Conservation (phyloP, 2,888 invertebrate genomes). For the Pherbina coryleti region DNA sequence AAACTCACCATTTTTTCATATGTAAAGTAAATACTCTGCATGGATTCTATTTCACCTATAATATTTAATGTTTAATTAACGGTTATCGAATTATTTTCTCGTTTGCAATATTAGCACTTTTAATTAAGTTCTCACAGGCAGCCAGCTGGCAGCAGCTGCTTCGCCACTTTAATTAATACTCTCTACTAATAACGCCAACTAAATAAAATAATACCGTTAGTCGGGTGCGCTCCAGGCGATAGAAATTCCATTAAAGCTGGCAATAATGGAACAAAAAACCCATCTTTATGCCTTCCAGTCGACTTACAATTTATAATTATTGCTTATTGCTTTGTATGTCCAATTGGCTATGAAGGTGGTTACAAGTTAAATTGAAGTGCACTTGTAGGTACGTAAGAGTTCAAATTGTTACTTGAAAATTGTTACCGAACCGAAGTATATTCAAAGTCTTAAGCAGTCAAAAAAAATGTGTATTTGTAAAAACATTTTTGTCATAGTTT, state of each 20-base stretch:
- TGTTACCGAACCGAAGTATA: no score
- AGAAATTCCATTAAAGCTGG: constrained; percentile 1
- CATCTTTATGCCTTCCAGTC: constrained; percentile 20
- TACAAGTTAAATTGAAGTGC: constrained; percentile 13
- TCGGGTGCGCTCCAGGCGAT: constrained; percentile 5
- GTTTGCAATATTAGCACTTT: neutral
- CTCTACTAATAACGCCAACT: constrained; percentile 6
- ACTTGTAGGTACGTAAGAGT: neutral
- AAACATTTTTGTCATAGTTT: no score
- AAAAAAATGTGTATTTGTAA: no score
- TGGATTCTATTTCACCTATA: neutral
- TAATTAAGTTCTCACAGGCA: neutral
- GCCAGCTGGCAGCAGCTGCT: neutral
- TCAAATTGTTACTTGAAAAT: neutral
- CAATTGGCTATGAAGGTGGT: neutral
- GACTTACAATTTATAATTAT: constrained; percentile 30
- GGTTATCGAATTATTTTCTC: neutral
- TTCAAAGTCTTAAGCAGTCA: no score
- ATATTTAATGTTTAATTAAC: no score
- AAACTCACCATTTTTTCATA: neutral
- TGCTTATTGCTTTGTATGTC: neutral
- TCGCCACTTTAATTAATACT: neutral
- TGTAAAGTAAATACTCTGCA: neutral
- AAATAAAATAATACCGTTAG: neutral
- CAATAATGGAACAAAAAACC: neutral